Evolutionary conservation across 2,113 vertebrate genomes (phyloP).

Genomic region (Apodemus sylvaticus): DNA sequence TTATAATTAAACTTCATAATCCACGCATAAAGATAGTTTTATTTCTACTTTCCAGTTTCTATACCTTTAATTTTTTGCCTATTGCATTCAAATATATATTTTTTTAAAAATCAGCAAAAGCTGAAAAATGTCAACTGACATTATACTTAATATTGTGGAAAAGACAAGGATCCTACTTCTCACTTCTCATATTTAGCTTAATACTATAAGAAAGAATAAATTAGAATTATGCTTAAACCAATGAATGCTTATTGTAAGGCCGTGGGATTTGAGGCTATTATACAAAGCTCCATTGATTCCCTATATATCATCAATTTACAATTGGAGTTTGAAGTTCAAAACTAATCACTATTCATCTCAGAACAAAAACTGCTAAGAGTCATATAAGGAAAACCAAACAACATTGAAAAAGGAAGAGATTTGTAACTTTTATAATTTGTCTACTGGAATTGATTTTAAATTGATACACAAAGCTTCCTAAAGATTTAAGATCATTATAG

Average conservation of each 20-base stretch:
- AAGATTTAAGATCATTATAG: not conserved
- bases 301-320: not conserved
- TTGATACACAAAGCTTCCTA: not conserved
- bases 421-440: not conserved
- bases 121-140: not conserved
- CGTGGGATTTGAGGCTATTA: not conserved
- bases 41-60: too few relatives aligned
- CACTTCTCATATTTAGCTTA: not conserved
- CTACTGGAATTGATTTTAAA: constrained; percentile 21
- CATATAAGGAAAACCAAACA: not conserved
- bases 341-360: not conserved
- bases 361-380: not conserved
- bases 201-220: not conserved
- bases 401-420: not conserved
- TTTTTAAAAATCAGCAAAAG: not conserved
- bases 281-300: not conserved
- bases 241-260: not conserved
- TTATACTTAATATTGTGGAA: not conserved
- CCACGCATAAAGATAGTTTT: too few relatives aligned
- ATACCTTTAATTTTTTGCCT: too few relatives aligned
- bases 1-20: too few relatives aligned
- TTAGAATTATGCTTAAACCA: not conserved
- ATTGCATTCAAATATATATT: too few relatives aligned
- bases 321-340: not conserved
- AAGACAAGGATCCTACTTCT: not conserved